Conservation (phyloP, 1,140 invertebrate species). For the Acromyrmex charruanus region DNA sequence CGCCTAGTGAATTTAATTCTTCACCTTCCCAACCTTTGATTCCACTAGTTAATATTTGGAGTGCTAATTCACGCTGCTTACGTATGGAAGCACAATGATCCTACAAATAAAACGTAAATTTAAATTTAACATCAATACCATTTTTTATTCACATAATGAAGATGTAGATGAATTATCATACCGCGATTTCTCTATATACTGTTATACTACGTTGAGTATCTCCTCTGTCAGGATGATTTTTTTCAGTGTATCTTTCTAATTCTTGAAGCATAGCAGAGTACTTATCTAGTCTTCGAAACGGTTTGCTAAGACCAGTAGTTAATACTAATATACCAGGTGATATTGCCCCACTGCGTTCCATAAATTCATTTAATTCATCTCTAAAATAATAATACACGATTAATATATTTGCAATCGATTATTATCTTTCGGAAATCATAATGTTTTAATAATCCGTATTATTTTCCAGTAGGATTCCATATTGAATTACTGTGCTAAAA, state of each 20-base stretch:
- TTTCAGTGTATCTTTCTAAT: constrained; percentile 97
- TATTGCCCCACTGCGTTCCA: constrained; percentile 94
- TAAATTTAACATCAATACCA: constrained; percentile 34
- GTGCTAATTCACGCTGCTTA: constrained; percentile 98
- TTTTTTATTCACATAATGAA: constrained; percentile 68
- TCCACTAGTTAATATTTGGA: constrained; percentile 96
- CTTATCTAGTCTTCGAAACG: constrained; percentile 97
- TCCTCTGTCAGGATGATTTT: constrained; percentile 97
- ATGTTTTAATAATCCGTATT: not conserved
- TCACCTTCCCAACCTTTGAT: constrained; percentile 98
- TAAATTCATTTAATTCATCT: constrained; percentile 94
- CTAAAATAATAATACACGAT: constrained; percentile 85
- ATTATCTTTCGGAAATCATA: not conserved
- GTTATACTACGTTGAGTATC: constrained; percentile 97
- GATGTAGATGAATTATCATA: constrained; percentile 81
- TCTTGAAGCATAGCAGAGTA: constrained; percentile 98
- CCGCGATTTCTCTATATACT: constrained; percentile 97
- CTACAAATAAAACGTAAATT: constrained; percentile 85
- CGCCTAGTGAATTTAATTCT: constrained; percentile 91
- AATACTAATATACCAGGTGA: constrained; percentile 95
- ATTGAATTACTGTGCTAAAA: not conserved
- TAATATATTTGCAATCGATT: constrained; percentile 4
- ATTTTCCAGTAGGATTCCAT: not conserved
- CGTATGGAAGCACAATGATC: constrained; percentile 93
- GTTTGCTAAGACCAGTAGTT: constrained; percentile 97